A percentile compares a stretch with the other conserved stretches of the same genome.
phyloP scores from a whole-genome alignment of 2,888 invertebrate species.

The Brachycybe producta region DNA sequence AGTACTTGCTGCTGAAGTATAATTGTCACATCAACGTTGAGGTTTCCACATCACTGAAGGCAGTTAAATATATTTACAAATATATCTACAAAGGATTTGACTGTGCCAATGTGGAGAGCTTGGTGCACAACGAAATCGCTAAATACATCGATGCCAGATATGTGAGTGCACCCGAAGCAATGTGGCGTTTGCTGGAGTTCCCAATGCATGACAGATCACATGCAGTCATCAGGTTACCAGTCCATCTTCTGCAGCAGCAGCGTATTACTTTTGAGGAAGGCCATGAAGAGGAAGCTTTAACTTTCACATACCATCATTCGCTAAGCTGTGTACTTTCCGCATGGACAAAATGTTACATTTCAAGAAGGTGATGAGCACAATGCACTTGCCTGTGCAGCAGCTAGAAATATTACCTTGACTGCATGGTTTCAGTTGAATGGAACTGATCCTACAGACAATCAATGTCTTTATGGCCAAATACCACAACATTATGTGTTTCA shows the following conservation, averaged over 20 bases:
- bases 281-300: background rate
- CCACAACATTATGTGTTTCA: no score
- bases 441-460: no score
- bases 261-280: background rate
- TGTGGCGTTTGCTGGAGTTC: background rate
- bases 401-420: no score
- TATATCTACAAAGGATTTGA: constrained; percentile 29
- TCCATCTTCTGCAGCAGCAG: background rate
- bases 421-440: no score
- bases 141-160: background rate
- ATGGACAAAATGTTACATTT: no score
- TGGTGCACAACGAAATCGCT: background rate
- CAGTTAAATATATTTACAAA: constrained; percentile 28
- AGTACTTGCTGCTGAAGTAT: constrained; percentile 27
- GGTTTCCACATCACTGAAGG: constrained; percentile 23
- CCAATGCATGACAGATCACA: constrained; percentile 2
- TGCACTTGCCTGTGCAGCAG: no score
- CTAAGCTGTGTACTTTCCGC: no score
- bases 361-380: no score
- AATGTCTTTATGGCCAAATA: no score
- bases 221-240: background rate
- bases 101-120: constrained; percentile 18
- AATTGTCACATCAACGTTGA: constrained; percentile 34
- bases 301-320: no score
- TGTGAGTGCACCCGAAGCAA: background rate